Evolutionary conservation across 2,797 vertebrate species (phyloP), one percentile per base, ranked within the genome.

Genomic region (Acrossocheilus wenchowensis): DNA sequence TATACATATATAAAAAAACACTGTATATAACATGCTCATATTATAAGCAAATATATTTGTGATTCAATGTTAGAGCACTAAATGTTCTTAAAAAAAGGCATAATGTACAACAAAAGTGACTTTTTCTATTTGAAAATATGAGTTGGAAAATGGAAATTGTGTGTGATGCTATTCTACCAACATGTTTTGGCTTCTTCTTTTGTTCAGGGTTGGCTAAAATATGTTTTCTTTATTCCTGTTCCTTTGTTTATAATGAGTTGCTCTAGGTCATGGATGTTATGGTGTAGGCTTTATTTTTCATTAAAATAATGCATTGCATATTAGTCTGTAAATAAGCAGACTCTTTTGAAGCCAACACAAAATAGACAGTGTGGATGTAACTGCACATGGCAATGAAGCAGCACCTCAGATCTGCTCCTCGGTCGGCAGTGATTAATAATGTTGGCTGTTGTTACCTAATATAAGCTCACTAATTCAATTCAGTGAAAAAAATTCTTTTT

Each of bases 331-430:
- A 39, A 78, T 19, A 78, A 78, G 19, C 11, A 39, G 34, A 78
- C 6, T 78, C 19, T 15, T 54, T 77, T 57, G 19, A 78, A 57
- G 11, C 19, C 50, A 78, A 15, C 75, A 34, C 8, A 39, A 54
- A 39, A 54, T 39, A 30, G 48, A 77, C 74, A 54, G 34, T n/a
- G 52, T 15, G 75, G 52, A 78, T 78, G 34, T 78, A 57, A 75
- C 10, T 19, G n/a, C 45, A 50, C 45, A 30, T 75, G 15, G 15
- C 26, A 50, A 50, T 75, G 45, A 78, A 54, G 36, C 19, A 54
- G 74, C 74, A 50, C 62, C 43, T 36, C 14, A 68, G 10, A 68
- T 66, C 26, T 50, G 43, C 17, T 23, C 26, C n/a, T 34, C 17
- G 34, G 26, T 80, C 62, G 12, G 17, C 62, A 14, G 9, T 21